phyloP scores from a whole-genome alignment of 2,113 vertebrate genomes.

The Peucedramus taeniatus region DNA sequence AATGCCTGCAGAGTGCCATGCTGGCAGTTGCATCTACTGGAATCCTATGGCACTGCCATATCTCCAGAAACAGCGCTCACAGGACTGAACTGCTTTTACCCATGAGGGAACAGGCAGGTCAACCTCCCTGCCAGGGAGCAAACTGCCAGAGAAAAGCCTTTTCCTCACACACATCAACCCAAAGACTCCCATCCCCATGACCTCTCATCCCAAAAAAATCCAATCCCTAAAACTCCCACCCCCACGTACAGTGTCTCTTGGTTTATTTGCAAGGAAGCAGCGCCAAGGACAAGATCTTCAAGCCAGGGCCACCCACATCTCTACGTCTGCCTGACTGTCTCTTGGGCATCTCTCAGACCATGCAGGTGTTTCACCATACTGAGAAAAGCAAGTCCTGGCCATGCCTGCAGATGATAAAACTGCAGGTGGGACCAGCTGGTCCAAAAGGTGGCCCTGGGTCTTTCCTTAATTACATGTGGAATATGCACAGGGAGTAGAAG shows the following conservation, averaged over 20 bases:
- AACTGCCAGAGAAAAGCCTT: not conserved
- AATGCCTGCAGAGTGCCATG: not conserved
- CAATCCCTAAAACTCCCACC: not conserved
- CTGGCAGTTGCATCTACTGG: not conserved
- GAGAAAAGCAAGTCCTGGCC: not conserved
- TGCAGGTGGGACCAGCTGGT: not conserved
- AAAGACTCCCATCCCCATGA: not conserved
- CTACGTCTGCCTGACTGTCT: not conserved
- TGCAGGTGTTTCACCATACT: not conserved
- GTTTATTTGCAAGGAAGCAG: not conserved
- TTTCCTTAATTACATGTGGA: not conserved
- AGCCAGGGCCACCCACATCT: not conserved
- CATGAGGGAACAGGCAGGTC: accelerated
- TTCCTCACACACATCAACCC: not conserved
- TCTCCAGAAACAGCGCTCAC: accelerated
- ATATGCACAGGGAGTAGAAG: not conserved
- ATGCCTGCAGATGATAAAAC: not conserved
- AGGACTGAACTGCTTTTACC: not conserved
- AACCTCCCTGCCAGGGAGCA: not conserved
- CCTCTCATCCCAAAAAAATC: not conserved
- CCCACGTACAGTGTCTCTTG: not conserved
- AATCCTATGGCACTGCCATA: not conserved
- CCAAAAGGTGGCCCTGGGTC: not conserved
- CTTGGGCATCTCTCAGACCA: not conserved
- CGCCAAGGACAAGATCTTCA: not conserved